Percentiles rank a stretch among this genome's conserved stretches.
Conservation (phyloP, 2,888 invertebrate genomes). For the Limnephilus lunatus region DNA sequence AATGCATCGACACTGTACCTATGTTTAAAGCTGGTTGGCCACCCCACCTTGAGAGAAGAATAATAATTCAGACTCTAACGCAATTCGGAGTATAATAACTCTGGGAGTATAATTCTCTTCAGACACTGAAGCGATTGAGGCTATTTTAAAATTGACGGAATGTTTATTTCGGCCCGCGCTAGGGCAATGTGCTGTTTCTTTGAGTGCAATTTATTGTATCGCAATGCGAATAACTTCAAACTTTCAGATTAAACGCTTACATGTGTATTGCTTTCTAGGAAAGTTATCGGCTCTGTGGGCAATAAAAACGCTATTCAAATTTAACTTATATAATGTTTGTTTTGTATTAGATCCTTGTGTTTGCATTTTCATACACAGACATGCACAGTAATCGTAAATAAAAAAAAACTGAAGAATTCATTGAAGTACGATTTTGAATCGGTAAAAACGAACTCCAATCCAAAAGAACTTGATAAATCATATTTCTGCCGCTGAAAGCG, state of each 20-base stretch:
- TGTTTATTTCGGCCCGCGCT: conserved; percentile 26
- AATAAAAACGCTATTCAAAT: not conserved
- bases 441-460: too few species aligned
- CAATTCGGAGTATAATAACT: conserved; percentile 36
- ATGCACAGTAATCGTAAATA: not conserved
- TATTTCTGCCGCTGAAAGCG: not conserved
- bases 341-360: not conserved
- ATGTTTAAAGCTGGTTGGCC: not conserved
- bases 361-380: not conserved
- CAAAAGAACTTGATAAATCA: not conserved
- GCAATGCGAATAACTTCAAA: not conserved
- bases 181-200: conserved; percentile 42
- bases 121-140: conserved; percentile 35
- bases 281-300: not conserved
- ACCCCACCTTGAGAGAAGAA: not conserved
- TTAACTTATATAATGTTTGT: not conserved
- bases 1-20: not conserved
- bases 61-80: conserved; percentile 31
- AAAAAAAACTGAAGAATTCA: not conserved
- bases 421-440: not conserved
- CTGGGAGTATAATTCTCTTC: conserved; percentile 7
- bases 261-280: not conserved
- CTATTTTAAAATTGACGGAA: conserved; percentile 45
- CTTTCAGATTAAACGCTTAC: not conserved
- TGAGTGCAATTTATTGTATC: conserved; percentile 22